Base-by-base conservation (phyloP, 2,113 vertebrate species). In the Petrocephalus zakoni region DNA sequence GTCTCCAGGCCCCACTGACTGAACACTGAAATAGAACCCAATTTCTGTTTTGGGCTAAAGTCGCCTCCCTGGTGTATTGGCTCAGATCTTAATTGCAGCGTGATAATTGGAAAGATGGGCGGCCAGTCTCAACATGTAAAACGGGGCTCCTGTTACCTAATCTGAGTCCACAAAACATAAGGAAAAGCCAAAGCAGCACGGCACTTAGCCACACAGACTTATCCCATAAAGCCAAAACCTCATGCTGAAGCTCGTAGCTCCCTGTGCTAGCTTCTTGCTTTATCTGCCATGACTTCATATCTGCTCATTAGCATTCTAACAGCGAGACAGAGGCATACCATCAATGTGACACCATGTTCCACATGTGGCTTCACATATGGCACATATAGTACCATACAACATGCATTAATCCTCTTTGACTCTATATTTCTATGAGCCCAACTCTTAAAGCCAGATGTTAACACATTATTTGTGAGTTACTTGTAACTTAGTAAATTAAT, bases 91-190 rank as follows among this genome's bases (percentile, higher is more conserved):
- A 46, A 61, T 55, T 55, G 84, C 52, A n/a, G 29, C 1, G 84
- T 56, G 84, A 86, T 86, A 86, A 86, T 86, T 53, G 51, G 5
- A 55, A 34, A 49, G 81, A n/a, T 49, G 8, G 7, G 37, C 21
- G 46, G 21, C 81, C 22, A 83, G 81, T 83, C 81, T 83, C 19
- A 83, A n/a, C 81, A 83, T 83, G 81, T 47, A 85, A 55, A 85
- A 85, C 81, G n/a, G 19, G 37, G 21, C 1, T 9, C 10, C 47
- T n/a, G 46, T 47, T 84, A 42, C 72, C 46, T 84, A 46, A 25
- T 78, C 42, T 84, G 8, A 22, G 22, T 84, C 13, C 25, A n/a
- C 34, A 78, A 42, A 78, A 42, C 1, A 7, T 37, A 7, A 42
- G 15, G 2, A 19, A 29, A n/a, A n/a, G n/a, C 34, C 61, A 78